phyloP scores from a whole-genome alignment of 2,888 invertebrate genomes.

The Leucania comma region DNA sequence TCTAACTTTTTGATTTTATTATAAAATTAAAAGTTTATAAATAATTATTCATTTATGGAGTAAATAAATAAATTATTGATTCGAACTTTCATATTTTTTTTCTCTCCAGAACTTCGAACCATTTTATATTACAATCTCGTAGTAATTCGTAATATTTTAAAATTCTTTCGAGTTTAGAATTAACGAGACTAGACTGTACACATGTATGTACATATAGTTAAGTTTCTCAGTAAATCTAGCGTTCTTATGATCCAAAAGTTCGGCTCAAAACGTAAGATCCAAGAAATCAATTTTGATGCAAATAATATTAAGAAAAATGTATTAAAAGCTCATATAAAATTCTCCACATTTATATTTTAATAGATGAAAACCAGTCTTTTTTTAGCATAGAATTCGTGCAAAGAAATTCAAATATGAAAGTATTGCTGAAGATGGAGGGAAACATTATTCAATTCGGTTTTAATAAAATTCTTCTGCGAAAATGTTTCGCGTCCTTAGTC shows the following conservation, averaged over 20 bases:
- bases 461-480: slow-evolving; percentile 28
- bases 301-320: slow-evolving; percentile 29
- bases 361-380: slow-evolving; percentile 18
- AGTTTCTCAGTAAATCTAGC: background rate
- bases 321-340: slow-evolving; percentile 40
- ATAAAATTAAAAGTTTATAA: too few species aligned
- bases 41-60: too few species aligned
- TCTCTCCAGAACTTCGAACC: too few species aligned
- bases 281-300: slow-evolving; percentile 29
- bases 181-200: too few species aligned
- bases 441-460: slow-evolving; percentile 43
- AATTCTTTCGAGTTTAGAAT: too few species aligned
- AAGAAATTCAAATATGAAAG: slow-evolving; percentile 39
- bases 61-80: too few species aligned
- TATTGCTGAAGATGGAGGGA: slow-evolving; percentile 19
- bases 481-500: slow-evolving; percentile 24
- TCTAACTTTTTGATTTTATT: too few species aligned
- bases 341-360: slow-evolving; percentile 24
- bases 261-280: background rate
- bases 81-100: too few species aligned
- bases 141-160: too few species aligned
- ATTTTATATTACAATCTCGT: too few species aligned
- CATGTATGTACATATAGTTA: background rate
- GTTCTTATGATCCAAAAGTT: background rate
- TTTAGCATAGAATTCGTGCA: slow-evolving; percentile 36